Base-by-base conservation (phyloP, 2,113 vertebrate species). In the Mus spicilegus region DNA sequence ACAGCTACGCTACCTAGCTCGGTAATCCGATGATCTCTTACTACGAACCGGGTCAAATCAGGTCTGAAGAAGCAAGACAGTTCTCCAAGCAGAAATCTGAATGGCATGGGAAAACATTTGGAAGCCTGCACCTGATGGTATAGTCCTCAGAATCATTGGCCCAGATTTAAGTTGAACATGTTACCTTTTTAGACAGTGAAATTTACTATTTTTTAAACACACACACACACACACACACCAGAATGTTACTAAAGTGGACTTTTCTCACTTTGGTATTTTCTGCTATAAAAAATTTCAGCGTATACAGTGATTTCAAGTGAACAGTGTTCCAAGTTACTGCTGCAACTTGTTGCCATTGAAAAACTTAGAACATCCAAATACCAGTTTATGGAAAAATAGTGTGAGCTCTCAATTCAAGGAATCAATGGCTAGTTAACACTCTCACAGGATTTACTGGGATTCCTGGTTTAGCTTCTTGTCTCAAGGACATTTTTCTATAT, bases 1-100 rank as follows among this genome's bases (percentile, higher is more conserved):
- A 87, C 90, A 97, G 88, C 96, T 93, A 88, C 39, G 3, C 87
- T 94, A 95, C 96, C 96, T 92, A 95, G 87, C 36, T 65, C 58
- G 4, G 92, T 87, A 95, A 96, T 93, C 95, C 56, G 56, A 90
- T 89, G 90, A 95, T 97, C 96, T 96, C 73, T 87, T 58, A 87
- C 80, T 58, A 75, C 0, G 39, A 94, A 36, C 87, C 19, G 61
- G 14, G 90, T 92, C 89, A 86, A 95, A 90, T 87, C 75, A 94
- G 97, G 97, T 97, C 95, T 75, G 70, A 42, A 56, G 49, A 82
- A 42, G 94, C 85, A 42, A 76, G 94, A 85, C 72, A 81, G 54
- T 80, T 95, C 56, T 90, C 85, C 77, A 87, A 87, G 2, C 69
- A 85, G 82, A 96, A 97, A 85, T 58, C 26, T 81, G 51, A 95